Evolutionary conservation across 2,797 vertebrate species (phyloP), one percentile per base, ranked within the genome.

Genomic region (Poecilia gillii): DNA sequence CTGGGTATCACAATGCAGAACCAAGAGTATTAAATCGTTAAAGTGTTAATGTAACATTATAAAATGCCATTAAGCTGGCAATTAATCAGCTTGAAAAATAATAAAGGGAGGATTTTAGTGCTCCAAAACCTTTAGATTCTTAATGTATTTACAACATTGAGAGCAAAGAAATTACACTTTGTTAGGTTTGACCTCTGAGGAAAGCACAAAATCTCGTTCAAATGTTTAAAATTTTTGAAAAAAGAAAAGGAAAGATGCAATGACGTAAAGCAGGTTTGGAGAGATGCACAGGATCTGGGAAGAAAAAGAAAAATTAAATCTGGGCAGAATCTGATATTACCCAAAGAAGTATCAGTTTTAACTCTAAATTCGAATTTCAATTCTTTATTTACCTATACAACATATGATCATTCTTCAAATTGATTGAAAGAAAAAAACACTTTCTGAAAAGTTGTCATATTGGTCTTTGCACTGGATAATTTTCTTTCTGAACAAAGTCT

Each of bases 41-140:
- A 93, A 85, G 86, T 92, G 88, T 93, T 95, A 94, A 95, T 92
- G 90, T 92, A 94, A 92, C 90, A 92, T 92, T 94, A 91, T 92
- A 95, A 95, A 94, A 94, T 90, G 90, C 76, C 87, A 93, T 95
- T 93, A 93, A 93, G 87, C 78, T 81, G 83, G 88, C 81, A 85
- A 94, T 95, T 87, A 93, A 95, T 96, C 93, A 94, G 87, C 77
- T 80, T 76, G 82, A 81, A 88, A 94, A 93, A 94, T 91, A 93
- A 91, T 39, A 92, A 92, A 72, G 70, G 77, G 78, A 74, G 33
- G 7, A 68, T 89, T 93, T 93, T 86, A 93, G 81, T 86, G 85
- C 87, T 83, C 39, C 51, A 79, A 90, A 91, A 90, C 81, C 71
- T 81, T 79, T 78, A 80, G 84, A 87, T 92, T 91, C 88, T 53